Evolutionary conservation across 1,140 invertebrate genomes (phyloP).

Genomic region (Apis dorsata): DNA sequence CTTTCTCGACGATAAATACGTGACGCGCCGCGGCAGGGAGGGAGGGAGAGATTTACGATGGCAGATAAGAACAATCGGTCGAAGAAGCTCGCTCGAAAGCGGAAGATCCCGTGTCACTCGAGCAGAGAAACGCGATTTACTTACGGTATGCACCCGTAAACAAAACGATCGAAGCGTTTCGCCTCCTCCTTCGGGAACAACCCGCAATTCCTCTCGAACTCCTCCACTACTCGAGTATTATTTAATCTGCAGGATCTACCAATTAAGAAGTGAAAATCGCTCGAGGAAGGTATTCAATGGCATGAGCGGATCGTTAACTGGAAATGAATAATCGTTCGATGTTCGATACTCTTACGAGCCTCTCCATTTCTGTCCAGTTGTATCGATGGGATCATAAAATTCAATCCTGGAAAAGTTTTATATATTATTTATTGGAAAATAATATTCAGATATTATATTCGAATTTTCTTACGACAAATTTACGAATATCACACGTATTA

Average conservation of each 20-base stretch:
- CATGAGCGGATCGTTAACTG: constrained; percentile 7
- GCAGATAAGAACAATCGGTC: constrained; percentile 47
- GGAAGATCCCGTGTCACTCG: constrained; percentile 22
- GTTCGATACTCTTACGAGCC: not conserved
- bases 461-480: no score
- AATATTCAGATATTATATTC: no score
- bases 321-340: constrained; percentile 14
- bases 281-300: constrained; percentile 9
- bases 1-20: constrained; percentile 13
- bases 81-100: constrained; percentile 35
- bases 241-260: constrained; percentile 53
- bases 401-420: no score
- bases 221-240: constrained; percentile 37
- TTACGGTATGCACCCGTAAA: not conserved
- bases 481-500: no score
- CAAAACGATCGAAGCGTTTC: not conserved
- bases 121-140: not conserved
- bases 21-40: not conserved
- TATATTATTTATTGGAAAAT: no score
- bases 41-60: constrained; percentile 40
- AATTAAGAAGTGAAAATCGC: constrained; percentile 60
- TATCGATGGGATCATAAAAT: no score
- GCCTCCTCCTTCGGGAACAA: no score
- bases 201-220: not conserved
- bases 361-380: not conserved